Evolutionary conservation across 2,888 invertebrate species (phyloP).

Genomic region (Neoascia interrupta): DNA sequence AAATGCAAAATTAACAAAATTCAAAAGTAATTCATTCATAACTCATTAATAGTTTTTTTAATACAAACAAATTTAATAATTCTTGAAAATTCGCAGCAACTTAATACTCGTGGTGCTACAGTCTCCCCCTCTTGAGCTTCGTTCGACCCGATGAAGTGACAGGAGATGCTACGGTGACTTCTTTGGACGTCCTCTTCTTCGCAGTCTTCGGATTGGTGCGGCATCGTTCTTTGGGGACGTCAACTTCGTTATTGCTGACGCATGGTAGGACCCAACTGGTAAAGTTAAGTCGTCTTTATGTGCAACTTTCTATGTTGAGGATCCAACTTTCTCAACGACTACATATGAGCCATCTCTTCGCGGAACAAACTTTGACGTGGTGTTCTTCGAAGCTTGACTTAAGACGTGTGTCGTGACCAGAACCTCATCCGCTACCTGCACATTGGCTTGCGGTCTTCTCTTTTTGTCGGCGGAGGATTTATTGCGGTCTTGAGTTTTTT

Average conservation of each 20-base stretch:
- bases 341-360: neutral
- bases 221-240: neutral
- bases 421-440: neutral
- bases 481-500: too few species aligned
- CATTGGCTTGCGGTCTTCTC: neutral
- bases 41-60: too few species aligned
- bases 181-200: too few species aligned
- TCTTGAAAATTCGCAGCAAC: too few species aligned
- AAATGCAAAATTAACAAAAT: too few species aligned
- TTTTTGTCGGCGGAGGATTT: conserved; percentile 6
- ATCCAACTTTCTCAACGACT: neutral
- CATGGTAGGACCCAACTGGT: neutral
- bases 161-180: neutral
- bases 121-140: conserved; percentile 13
- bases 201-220: neutral
- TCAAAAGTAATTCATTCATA: too few species aligned
- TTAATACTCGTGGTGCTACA: too few species aligned
- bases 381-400: neutral
- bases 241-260: neutral
- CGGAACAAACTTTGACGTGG: neutral
- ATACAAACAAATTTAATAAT: too few species aligned
- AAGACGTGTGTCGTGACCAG: conserved; percentile 1
- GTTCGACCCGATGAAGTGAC: conserved; percentile 4
- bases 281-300: neutral
- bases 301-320: neutral